Conservation (phyloP, 2,113 vertebrate species). For the Leptodactylus fuscus region DNA sequence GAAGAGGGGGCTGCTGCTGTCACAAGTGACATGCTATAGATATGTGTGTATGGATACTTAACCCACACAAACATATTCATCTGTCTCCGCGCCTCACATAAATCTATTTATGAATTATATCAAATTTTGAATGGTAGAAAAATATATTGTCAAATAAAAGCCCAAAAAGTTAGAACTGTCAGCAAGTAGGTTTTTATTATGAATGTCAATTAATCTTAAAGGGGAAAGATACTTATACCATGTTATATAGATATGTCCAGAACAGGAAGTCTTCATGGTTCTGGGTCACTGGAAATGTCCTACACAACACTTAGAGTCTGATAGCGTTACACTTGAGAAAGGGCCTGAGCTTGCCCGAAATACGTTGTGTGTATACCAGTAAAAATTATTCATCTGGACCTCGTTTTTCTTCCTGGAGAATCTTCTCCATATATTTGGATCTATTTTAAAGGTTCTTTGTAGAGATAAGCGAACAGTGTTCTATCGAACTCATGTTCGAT, state of each 20-base stretch:
- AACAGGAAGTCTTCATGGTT: background rate
- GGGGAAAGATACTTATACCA: background rate
- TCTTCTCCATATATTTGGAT: no score
- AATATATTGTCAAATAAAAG: background rate
- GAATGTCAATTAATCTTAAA: background rate
- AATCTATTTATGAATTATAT: background rate
- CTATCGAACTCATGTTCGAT: no score
- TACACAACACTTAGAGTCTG: no score
- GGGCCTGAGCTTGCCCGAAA: no score
- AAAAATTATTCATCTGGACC: no score
- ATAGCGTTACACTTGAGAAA: no score
- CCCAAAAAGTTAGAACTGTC: background rate
- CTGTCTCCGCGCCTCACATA: background rate
- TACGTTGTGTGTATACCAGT: no score
- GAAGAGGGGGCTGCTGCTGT: constrained; percentile 39
- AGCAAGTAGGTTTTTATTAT: background rate
- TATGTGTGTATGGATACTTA: constrained; percentile 23
- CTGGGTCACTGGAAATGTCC: background rate
- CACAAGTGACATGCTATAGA: constrained; percentile 33
- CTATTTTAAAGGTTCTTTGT: no score
- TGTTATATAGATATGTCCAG: background rate
- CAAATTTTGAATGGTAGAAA: background rate
- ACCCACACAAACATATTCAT: constrained; percentile 45
- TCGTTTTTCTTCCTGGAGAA: no score
- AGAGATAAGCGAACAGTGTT: no score